Evolutionary conservation across 2,888 invertebrate species (phyloP), one percentile per base, ranked within the genome.

Genomic region (Heteropelma amictum): DNA sequence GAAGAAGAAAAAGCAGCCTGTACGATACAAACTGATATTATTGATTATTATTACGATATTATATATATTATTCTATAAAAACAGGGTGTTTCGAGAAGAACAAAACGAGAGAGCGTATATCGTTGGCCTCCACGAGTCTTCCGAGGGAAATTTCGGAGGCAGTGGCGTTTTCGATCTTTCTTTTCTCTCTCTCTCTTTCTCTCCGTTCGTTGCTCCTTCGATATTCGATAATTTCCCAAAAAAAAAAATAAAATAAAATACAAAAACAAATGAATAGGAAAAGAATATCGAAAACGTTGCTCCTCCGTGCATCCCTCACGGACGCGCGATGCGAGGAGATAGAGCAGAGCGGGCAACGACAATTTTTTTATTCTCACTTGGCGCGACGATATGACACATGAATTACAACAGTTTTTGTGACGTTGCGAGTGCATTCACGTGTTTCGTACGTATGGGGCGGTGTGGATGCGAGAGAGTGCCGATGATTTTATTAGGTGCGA

Each of bases 21-120:
- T 88, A 87, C 85, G 85, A 87, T 87, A 88, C 87, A 87, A 87
- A 88, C 87, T 85, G 86, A 88, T 88, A 87, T 87, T 86, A 88
- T 87, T 88, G 84, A 87, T 86, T 86, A 87, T 87, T 88, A 85
- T 84, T 81, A 82, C 80, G 78, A 80, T 79, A 83, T 81, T 77
- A 77, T 79, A 78, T 77, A 76, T 77, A 80, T 79, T 69, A 75
- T 61, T 78, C 58, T 73, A 76, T 76, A 71, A 78, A 68, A 81
- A 86, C 87, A 88, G 88, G 88, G 87, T 88, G 88, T 87, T 85
- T 85, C 78, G 82, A 68, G 60, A 26, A 33, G 63, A 53, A 38
- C 12, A 12, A 47, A 26, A 60, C n/a, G 12, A 53, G 35, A 83
- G 85, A 87, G 84, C 86, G 85, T 87, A 86, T 86, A 86, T 82